Evolutionary conservation across 92 coral and sea anemone genomes (phyloP), one percentile per base, ranked within the genome.

Genomic region (Siderastrea siderea): DNA sequence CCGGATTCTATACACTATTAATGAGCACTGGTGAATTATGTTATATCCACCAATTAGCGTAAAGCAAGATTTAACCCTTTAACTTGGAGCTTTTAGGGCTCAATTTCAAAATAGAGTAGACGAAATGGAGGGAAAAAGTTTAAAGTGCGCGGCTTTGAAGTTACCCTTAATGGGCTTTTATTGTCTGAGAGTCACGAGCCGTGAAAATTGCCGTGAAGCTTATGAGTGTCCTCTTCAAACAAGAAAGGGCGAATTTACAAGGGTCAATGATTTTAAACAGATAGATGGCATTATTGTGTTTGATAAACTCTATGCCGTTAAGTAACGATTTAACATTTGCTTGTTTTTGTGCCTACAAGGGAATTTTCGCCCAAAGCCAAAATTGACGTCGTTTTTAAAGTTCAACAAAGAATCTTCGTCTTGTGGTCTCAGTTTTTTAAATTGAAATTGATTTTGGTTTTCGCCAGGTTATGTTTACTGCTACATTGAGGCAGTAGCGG

Each of bases 11-110:
- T 84, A 14, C 53, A 61, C 71, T 62, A 84, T 84, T 84, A 84
- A 84, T 84, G 87, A 84, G 80, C 72, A 3, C 74, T 7, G 52
- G 63, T 63, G 17, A 74, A 84, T 84, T 75, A 84, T 81, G 87
- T 72, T 62, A 84, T 74, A 14, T 74, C 50, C 61, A n/a, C 72
- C 80, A 74, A 72, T 71, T 54, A 75, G 15, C 59, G 43, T 55
- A 48, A 73, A 73, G 87, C 87, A 49, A 84, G 87, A 11, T 84
- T 84, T 81, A 84, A 59, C 4, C 62, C 61, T 58, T 55, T 52
- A 55, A 70, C 69, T 47, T 46, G 9, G 26, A 58, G 45, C 15
- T 50, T 53, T 52, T 26, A 38, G 55, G 44, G 44, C 52, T 9
- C 12, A 52, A 57, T 10, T 61, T 47, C n/a, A 10, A 26, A 26